phyloP scores from a whole-genome alignment of 2,113 vertebrate genomes.

The Nettapus auritus region DNA sequence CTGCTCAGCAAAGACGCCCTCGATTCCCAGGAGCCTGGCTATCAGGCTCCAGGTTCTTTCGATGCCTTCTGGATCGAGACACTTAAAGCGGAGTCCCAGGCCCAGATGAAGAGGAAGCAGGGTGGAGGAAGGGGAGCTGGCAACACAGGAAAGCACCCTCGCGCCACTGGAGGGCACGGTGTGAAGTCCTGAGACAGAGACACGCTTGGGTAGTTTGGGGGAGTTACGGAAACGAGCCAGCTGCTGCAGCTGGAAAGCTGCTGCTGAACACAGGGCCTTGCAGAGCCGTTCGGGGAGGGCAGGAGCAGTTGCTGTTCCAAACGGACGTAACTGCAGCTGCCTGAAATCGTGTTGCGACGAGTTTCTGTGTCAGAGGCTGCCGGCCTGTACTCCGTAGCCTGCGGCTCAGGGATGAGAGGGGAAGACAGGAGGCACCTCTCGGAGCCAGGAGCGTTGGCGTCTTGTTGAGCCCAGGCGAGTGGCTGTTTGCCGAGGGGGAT shows the following conservation, averaged over 20 bases:
- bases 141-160: conserved; percentile 40
- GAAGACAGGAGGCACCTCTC: fast-evolving
- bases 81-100: conserved; percentile 51
- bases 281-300: not conserved
- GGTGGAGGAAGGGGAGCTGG: conserved; percentile 71
- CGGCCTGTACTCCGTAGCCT: not conserved
- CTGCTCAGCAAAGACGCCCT: conserved; percentile 88
- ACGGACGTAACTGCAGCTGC: not conserved
- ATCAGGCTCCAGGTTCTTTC: conserved; percentile 88
- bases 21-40: conserved; percentile 81
- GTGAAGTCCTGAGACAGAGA: not conserved
- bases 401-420: not conserved
- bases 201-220: fast-evolving
- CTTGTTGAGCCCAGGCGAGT: fast-evolving
- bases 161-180: not conserved
- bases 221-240: not conserved
- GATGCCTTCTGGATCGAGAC: conserved; percentile 82
- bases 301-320: not conserved
- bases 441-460: not conserved
- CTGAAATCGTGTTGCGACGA: not conserved
- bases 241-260: not conserved
- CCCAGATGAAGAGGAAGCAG: conserved; percentile 71
- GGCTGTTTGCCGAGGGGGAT: fast-evolving
- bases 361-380: not conserved
- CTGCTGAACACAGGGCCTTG: not conserved